Conservation (phyloP, 1,140 invertebrate genomes). For the Sesamia nonagrioides region DNA sequence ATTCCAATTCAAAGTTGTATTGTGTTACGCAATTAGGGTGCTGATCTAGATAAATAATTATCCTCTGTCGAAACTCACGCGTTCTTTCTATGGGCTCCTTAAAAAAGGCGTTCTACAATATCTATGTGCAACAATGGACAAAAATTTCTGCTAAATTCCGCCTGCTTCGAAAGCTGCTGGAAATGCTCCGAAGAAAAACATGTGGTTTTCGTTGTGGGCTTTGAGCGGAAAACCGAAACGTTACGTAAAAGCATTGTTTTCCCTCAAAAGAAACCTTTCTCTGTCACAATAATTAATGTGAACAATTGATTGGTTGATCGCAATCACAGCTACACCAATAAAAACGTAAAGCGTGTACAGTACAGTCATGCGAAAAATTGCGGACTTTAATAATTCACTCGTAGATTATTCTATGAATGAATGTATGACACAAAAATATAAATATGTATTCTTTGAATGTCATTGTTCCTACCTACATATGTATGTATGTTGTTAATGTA, state of each 20-base stretch:
- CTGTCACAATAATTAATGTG: constrained; percentile 12
- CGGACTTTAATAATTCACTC: neutral
- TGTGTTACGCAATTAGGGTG: too few species aligned
- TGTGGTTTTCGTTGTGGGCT: too few species aligned
- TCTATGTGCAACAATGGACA: too few species aligned
- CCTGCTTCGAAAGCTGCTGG: too few species aligned
- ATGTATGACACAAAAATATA: neutral
- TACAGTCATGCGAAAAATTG: constrained; percentile 14
- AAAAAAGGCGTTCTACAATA: too few species aligned
- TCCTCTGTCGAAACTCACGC: too few species aligned
- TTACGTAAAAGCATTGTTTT: neutral
- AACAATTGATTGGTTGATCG: constrained; percentile 13
- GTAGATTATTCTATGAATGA: constrained; percentile 22
- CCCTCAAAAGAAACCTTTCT: neutral
- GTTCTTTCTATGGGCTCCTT: too few species aligned
- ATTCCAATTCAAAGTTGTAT: too few species aligned
- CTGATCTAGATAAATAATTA: too few species aligned
- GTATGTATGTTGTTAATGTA: constrained; percentile 8
- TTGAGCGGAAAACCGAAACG: neutral
- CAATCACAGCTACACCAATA: neutral
- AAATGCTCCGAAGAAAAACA: too few species aligned
- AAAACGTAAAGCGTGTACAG: constrained; percentile 5
- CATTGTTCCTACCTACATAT: neutral
- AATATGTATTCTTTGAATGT: neutral
- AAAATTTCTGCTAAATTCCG: too few species aligned